phyloP scores from a whole-genome alignment of 1,140 invertebrate species.

The Ceratoteleas bidentatus region DNA sequence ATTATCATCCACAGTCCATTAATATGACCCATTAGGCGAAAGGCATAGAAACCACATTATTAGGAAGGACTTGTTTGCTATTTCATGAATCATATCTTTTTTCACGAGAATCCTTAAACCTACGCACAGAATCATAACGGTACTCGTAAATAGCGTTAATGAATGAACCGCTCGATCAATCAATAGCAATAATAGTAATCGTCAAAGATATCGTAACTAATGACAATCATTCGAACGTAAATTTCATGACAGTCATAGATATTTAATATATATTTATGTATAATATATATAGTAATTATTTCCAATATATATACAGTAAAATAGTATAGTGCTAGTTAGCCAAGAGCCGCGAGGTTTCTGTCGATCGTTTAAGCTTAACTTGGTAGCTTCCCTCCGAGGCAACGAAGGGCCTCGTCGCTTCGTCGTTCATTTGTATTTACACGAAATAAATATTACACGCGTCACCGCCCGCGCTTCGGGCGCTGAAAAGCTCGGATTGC shows the following conservation, averaged over 20 bases:
- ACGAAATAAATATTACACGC: slow-evolving; percentile 70
- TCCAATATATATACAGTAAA: slow-evolving; percentile 69
- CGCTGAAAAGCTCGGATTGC: slow-evolving; percentile 56
- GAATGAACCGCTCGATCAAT: slow-evolving; percentile 46
- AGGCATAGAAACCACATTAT: slow-evolving; percentile 61
- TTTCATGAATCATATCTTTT: slow-evolving; percentile 26
- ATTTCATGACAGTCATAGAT: slow-evolving; percentile 74
- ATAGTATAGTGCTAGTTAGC: slow-evolving; percentile 60
- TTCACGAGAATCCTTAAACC: slow-evolving; percentile 60
- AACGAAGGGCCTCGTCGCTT: slow-evolving; percentile 60
- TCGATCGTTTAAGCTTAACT: slow-evolving; percentile 65
- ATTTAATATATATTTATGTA: slow-evolving; percentile 77
- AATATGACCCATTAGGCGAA: slow-evolving; percentile 48
- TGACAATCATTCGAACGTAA: slow-evolving; percentile 68
- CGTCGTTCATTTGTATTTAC: slow-evolving; percentile 63
- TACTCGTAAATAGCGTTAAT: slow-evolving; percentile 54
- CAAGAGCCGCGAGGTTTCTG: slow-evolving; percentile 63
- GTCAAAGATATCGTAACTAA: slow-evolving; percentile 65
- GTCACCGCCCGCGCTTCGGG: slow-evolving; percentile 46
- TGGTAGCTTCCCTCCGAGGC: slow-evolving; percentile 64
- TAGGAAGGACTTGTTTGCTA: slow-evolving; percentile 64
- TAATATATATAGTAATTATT: slow-evolving; percentile 72
- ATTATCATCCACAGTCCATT: slow-evolving; percentile 41
- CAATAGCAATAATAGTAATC: slow-evolving; percentile 54
- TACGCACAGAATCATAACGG: slow-evolving; percentile 52